phyloP scores from a whole-genome alignment of 2,113 vertebrate species.

The Otolemur garnettii region DNA sequence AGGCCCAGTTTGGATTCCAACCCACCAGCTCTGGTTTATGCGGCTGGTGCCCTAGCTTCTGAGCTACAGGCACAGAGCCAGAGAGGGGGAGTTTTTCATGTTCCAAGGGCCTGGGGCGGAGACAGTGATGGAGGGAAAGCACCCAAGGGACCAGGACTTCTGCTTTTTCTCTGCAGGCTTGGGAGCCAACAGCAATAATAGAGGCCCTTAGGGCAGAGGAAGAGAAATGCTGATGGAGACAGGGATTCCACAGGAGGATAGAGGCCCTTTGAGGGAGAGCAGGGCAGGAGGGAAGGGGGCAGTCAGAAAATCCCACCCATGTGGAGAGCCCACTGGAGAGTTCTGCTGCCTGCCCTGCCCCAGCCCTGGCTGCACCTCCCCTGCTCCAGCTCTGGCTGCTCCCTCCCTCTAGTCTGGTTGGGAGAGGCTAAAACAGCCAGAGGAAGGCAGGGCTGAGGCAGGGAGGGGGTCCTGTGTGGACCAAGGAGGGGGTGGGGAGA shows the following conservation, averaged over 20 bases:
- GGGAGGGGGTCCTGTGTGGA: neutral
- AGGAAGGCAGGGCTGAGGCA: neutral
- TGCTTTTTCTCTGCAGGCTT: neutral
- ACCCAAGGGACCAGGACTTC: too few relatives aligned
- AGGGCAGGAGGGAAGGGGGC: neutral
- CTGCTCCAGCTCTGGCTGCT: neutral
- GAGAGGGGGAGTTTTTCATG: neutral
- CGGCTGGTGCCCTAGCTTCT: too few relatives aligned
- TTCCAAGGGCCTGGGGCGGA: neutral
- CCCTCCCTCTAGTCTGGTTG: neutral
- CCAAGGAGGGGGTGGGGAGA: neutral
- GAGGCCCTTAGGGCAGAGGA: neutral
- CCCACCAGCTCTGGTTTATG: too few relatives aligned
- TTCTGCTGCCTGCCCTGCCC: neutral
- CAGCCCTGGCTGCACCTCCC: neutral
- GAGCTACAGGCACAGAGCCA: too few relatives aligned
- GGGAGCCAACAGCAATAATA: neutral
- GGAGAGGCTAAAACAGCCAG: neutral
- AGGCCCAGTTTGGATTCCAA: too few relatives aligned
- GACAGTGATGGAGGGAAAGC: neutral
- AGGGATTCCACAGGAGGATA: neutral
- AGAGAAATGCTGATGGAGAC: fast-evolving
- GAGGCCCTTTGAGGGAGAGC: neutral
- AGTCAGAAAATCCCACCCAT: neutral
- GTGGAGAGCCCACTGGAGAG: neutral